Evolutionary conservation across 2,888 invertebrate species (phyloP), one percentile per base, ranked within the genome.

Genomic region (Uropetala carovei): DNA sequence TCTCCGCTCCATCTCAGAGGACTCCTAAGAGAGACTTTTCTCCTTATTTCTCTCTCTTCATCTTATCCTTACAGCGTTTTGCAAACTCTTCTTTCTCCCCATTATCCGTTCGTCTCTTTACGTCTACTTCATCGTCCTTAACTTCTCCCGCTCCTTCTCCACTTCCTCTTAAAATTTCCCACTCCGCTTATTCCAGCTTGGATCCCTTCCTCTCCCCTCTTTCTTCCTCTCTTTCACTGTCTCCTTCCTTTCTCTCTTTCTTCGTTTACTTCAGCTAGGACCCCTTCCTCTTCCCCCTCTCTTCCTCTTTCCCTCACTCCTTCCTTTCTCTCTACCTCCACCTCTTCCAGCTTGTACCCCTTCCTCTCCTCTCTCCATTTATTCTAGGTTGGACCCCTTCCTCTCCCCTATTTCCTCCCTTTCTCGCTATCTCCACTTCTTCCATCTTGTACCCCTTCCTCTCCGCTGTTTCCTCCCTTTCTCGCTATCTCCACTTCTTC

Each of bases 1-100:
- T 83, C 83, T 56, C 56, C n/a, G 43, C 57, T n/a, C 83, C 56
- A 83, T 83, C 83, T 57, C n/a, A 83, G 56, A n/a, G n/a, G n/a
- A 11, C 56, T 83, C 57, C 83, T 57, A n/a, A n/a, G 83, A 57
- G 83, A 83, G 56, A 83, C 56, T 18, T 27, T 57, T 14, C 57
- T 56, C 56, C 56, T 18, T 8, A 18, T n/a, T 83, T n/a, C n/a
- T 57, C 83, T 56, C 2, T 11, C 75, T 18, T 3, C 11, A 11
- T 75, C 75, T 27, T n/a, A 5, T 16, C 4, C 75, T n/a, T 75
- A 11, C n/a, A n/a, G 8, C 2, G 10, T 22, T 9, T n/a, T 75
- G n/a, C n/a, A 9, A n/a, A 10, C 82, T 43, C 18, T 0, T 30
- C 22, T 30, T 18, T 7, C 82, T 30, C 0, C 13, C 11, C 82